phyloP scores from a whole-genome alignment of 92 coral and sea anemone genomes.

The Micromussa lordhowensis region DNA sequence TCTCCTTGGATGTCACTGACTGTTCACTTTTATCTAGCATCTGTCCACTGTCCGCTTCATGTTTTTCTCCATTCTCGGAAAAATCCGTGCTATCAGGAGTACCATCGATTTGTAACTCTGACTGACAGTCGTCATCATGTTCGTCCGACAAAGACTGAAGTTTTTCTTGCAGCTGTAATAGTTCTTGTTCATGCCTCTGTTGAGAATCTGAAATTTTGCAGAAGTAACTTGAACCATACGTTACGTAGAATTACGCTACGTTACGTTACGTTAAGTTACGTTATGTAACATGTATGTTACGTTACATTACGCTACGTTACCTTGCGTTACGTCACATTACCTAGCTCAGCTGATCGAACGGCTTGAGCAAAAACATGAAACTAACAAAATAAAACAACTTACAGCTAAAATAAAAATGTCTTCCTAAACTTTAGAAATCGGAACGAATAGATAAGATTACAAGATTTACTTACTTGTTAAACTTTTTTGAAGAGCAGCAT shows the following conservation, averaged over 20 bases:
- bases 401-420: too few species aligned
- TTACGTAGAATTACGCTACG: background rate
- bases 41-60: background rate
- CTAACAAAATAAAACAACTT: too few species aligned
- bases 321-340: too few species aligned
- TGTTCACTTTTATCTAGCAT: background rate
- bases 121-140: slow-evolving; percentile 14
- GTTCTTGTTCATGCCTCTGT: slow-evolving; percentile 72
- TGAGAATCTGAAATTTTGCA: slow-evolving; percentile 61
- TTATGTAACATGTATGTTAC: too few species aligned
- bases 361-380: too few species aligned
- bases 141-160: slow-evolving; percentile 50
- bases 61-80: background rate
- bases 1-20: background rate
- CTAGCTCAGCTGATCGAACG: too few species aligned
- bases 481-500: slow-evolving; percentile 95
- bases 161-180: slow-evolving; percentile 59
- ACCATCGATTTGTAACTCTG: background rate
- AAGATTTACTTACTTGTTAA: slow-evolving; percentile 69
- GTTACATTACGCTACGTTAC: too few species aligned
- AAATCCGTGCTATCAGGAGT: background rate
- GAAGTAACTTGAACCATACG: background rate
- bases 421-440: too few species aligned
- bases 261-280: too few species aligned
- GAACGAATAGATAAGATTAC: background rate